Conservation (phyloP, 2,888 invertebrate species). For the Altica lythri region DNA sequence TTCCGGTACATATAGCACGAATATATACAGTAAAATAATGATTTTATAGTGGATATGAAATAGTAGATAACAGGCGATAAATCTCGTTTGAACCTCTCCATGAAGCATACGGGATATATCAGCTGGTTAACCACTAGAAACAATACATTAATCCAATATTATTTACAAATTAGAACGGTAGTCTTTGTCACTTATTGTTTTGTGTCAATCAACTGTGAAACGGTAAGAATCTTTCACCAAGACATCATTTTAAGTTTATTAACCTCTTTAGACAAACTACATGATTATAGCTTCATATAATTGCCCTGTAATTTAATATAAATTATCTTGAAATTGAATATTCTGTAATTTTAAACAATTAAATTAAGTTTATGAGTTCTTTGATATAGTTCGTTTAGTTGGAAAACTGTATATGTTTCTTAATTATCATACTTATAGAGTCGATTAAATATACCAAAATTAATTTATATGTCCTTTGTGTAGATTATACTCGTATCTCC, state of each 20-base stretch:
- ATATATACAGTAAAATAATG: too few species aligned
- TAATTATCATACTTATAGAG: too few species aligned
- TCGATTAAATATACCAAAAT: too few species aligned
- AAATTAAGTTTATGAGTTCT: not conserved
- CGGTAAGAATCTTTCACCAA: slow-evolving; percentile 19
- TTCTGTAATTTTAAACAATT: slow-evolving; percentile 14
- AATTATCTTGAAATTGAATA: slow-evolving; percentile 17
- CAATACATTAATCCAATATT: slow-evolving; percentile 1
- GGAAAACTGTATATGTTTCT: too few species aligned
- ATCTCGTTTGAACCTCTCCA: slow-evolving; percentile 1
- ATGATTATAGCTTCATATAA: slow-evolving; percentile 18
- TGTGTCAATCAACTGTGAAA: slow-evolving; percentile 24
- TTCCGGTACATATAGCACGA: too few species aligned
- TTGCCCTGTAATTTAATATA: slow-evolving; percentile 13
- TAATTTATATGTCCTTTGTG: too few species aligned
- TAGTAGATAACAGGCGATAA: slow-evolving; percentile 1
- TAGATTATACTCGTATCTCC: too few species aligned
- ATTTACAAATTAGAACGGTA: slow-evolving; percentile 12
- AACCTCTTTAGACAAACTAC: slow-evolving; percentile 16
- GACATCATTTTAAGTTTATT: slow-evolving; percentile 21
- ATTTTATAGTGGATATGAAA: too few species aligned
- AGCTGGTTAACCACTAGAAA: slow-evolving; percentile 9
- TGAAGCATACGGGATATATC: slow-evolving; percentile 6
- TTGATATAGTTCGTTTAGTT: too few species aligned
- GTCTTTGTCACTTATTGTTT: slow-evolving; percentile 22